phyloP scores from a whole-genome alignment of 2,113 vertebrate genomes.

The Gnathonemus echidnorhynchus region DNA sequence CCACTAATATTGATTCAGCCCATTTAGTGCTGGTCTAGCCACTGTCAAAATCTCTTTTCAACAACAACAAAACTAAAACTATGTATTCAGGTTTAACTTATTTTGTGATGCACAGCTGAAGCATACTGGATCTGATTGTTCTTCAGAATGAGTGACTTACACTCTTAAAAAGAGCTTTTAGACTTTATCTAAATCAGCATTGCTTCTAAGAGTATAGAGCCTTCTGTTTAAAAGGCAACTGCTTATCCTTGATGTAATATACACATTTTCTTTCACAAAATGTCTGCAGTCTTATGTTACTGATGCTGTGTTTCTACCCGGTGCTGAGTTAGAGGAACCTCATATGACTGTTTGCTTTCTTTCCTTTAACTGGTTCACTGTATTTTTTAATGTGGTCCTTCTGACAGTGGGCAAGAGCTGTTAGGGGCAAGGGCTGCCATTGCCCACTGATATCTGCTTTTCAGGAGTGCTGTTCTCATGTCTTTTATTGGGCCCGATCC shows the following conservation, averaged over 20 bases:
- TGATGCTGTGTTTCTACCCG: neutral
- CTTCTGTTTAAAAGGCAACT: neutral
- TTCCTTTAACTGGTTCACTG: neutral
- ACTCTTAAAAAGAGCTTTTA: neutral
- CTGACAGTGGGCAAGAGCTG: neutral
- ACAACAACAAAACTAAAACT: neutral
- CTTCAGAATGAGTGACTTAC: neutral
- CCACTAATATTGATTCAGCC: neutral
- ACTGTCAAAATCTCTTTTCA: neutral
- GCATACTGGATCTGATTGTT: neutral
- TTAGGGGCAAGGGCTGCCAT: neutral
- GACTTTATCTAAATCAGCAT: neutral
- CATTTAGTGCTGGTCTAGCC: neutral
- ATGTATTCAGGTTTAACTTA: neutral
- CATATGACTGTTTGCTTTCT: neutral
- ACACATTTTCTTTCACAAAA: neutral
- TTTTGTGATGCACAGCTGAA: neutral
- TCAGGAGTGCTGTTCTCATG: constrained; percentile 45
- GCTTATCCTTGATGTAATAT: neutral
- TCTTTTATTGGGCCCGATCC: constrained; percentile 38
- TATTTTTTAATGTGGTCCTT: neutral
- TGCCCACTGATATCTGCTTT: constrained; percentile 23
- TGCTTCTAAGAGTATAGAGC: neutral
- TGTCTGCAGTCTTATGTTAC: neutral
- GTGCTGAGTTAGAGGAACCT: neutral